These are phyloP conservation scores for Cyclina sinensis DNA, from an alignment of 1,140 invertebrate species.

Conservation along the genomic window DNA sequence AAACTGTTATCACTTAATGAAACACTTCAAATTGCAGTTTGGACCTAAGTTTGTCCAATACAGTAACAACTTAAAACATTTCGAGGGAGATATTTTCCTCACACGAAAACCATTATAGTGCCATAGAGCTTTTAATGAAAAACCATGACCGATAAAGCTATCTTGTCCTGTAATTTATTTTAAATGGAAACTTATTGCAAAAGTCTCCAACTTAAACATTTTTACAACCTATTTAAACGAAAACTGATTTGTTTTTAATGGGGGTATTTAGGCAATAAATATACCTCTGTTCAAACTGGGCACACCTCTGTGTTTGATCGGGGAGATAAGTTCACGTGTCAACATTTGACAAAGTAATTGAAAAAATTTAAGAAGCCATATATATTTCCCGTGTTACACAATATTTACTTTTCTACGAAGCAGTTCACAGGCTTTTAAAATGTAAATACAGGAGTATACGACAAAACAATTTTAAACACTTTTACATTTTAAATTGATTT, in stretches of 20 bases:
- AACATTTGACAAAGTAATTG: neutral
- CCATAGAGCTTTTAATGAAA: too few relatives aligned
- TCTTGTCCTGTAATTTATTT: too few relatives aligned
- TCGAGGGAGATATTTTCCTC: too few relatives aligned
- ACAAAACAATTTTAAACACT: neutral
- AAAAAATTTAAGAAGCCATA: neutral
- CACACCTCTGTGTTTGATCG: neutral
- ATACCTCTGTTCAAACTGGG: neutral
- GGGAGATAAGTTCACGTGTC: neutral
- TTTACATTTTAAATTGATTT: neutral
- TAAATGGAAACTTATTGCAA: neutral
- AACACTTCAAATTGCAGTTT: too few relatives aligned
- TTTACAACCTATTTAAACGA: neutral
- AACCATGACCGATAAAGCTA: too few relatives aligned
- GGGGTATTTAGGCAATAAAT: too few relatives aligned
- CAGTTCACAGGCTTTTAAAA: neutral
- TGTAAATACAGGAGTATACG: neutral
- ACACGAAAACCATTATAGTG: too few relatives aligned
- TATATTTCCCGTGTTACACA: neutral
- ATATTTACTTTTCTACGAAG: neutral
- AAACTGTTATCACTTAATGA: too few relatives aligned
- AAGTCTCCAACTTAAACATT: neutral
- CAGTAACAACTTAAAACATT: too few relatives aligned
- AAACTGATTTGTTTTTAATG: neutral
- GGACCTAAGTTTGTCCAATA: too few relatives aligned